phyloP scores from a whole-genome alignment of 2,797 vertebrate genomes.

The Heterohyrax brucei region DNA sequence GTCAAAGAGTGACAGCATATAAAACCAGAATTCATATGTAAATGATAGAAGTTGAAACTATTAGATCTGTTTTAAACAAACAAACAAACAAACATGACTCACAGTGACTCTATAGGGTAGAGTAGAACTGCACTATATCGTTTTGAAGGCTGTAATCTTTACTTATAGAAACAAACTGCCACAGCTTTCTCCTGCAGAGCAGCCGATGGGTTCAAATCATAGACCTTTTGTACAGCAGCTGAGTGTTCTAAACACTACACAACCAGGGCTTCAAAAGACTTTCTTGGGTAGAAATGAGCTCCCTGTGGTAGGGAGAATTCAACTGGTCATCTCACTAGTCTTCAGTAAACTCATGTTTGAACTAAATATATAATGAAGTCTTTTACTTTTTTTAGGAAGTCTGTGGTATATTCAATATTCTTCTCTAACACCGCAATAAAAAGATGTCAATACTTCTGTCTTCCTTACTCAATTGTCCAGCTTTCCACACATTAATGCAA shows the following conservation, averaged over 20 bases:
- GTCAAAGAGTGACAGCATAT: neutral
- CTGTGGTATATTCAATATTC: too few relatives aligned
- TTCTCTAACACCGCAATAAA: too few relatives aligned
- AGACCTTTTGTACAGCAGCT: neutral
- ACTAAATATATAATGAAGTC: constrained; percentile 38
- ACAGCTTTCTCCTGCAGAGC: neutral
- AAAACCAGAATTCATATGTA: constrained; percentile 62
- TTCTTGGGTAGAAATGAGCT: constrained; percentile 28
- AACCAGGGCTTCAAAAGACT: neutral
- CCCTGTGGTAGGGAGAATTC: neutral
- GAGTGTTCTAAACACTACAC: neutral
- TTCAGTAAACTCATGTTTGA: constrained; percentile 26
- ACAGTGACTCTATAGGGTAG: too few relatives aligned
- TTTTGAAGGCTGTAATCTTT: neutral
- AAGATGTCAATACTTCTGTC: too few relatives aligned
- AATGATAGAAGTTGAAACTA: constrained; percentile 61
- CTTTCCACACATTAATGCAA: too few relatives aligned
- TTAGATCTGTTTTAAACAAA: constrained; percentile 54
- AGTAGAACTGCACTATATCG: neutral
- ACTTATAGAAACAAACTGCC: neutral
- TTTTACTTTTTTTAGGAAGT: neutral
- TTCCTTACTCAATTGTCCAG: too few relatives aligned
- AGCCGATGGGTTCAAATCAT: neutral
- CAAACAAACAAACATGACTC: neutral
- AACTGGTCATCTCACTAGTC: neutral